Evolutionary conservation across 2,888 invertebrate species (phyloP), one percentile per base, ranked within the genome.

Genomic region (Meandrusa payeni): DNA sequence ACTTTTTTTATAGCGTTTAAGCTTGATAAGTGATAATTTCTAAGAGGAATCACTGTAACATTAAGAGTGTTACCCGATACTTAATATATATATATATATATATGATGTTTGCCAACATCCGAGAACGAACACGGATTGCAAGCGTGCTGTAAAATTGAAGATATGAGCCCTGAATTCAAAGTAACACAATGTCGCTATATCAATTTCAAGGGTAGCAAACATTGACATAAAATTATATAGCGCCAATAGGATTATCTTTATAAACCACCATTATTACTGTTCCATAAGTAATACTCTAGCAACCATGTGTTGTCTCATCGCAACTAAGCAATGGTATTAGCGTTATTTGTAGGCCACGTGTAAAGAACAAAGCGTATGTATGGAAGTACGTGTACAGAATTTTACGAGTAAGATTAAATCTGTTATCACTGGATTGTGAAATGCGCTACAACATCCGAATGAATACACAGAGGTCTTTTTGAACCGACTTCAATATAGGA

Each of bases 191-290:
- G n/a, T n/a, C n/a, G 23, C 13, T 17, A 34, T 41, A 34, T 34
- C 34, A 23, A 11, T 28, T 41, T 41, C 23, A 41, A 34, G 23
- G 22, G 22, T 17, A 15, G 22, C 34, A 34, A 41, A 41, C 23
- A 41, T 41, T 34, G 22, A 41, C 41, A 23, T 36, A 34, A 41
- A 27, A 41, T 15, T 28, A 27, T 22, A 41, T 9, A 27, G 15
- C 27, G n/a, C 36, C 19, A 37, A 37, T 17, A 26, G 10, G 2
- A 19, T 26, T 41, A 41, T 36, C 41, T 36, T 34, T 41, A 34
- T 36, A 13, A 13, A 29, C 34, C 15, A 28, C 20, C n/a, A n/a
- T n/a, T 19, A 7, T 34, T 29, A 28, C 22, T 15, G 27, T 13
- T 28, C 15, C 11, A 41, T 34, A 17, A 28, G 15, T 12, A 27